Evolutionary conservation across 2,797 vertebrate species (phyloP), one percentile per base, ranked within the genome.

Genomic region (Danio albolineatus): DNA sequence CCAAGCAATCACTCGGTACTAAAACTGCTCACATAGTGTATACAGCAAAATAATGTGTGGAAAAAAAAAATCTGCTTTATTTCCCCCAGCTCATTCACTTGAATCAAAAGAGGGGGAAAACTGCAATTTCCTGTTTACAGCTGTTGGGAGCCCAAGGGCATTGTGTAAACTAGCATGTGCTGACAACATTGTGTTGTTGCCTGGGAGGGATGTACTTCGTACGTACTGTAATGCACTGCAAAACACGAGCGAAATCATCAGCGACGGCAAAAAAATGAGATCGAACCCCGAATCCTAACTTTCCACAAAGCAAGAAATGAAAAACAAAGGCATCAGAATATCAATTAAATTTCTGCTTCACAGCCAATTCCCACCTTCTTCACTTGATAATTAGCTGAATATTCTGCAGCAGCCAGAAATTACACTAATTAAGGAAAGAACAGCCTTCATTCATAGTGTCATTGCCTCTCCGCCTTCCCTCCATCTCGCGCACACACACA

Each of bases 281-380:
- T 57, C 46, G 36, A 44, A 69, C 17, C 0, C 7, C 69, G 48
- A 56, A 66, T 75, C 76, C 64, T 62, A 73, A 71, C 78, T 73
- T 78, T 51, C 83, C 72, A 49, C 59, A 74, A 79, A 82, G 83
- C 56, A 71, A 59, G 78, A 65, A 73, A 41, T 19, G 48, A 84
- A 88, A 88, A 87, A 87, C 80, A 36, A 90, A 90, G 81, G 86
- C 90, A 89, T 86, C 82, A 73, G 19, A 83, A 82, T 86, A 92
- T 90, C 89, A 89, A 92, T 92, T 91, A 92, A 83, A 91, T 88
- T 87, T 78, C 87, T 75, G 84, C 73, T 90, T 89, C 86, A 86
- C 83, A 85, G 88, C 53, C 89, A 87, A 89, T 90, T 88, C 90
- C 85, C 89, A 84, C 84, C 88, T 89, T 86, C 83, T 91, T 84